Evolutionary conservation across 2,113 vertebrate species (phyloP).

Genomic region (Pionites leucogaster): DNA sequence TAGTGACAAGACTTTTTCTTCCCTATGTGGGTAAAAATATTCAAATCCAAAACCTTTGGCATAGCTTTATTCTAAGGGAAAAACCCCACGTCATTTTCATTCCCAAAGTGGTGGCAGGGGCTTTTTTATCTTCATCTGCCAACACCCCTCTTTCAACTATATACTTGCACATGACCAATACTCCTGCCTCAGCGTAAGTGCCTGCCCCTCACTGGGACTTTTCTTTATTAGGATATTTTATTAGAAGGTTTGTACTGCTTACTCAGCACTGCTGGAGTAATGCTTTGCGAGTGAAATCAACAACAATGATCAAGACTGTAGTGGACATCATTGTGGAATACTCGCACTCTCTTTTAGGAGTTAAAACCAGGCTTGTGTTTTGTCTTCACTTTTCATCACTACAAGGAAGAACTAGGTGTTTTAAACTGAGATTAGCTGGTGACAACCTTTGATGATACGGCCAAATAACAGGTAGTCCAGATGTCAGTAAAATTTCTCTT

Average conservation of each 20-base stretch:
- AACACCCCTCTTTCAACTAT: not conserved
- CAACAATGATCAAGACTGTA: not conserved
- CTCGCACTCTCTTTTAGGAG: not conserved
- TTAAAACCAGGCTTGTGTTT: not conserved
- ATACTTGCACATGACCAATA: not conserved
- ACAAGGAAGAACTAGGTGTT: not conserved
- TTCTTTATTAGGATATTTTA: slow-evolving; percentile 8
- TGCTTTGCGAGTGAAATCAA: not conserved
- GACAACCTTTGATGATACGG: not conserved
- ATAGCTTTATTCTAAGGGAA: not conserved
- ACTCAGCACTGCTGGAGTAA: not conserved
- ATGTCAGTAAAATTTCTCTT: not conserved
- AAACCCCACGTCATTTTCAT: not conserved
- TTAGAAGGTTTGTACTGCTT: not conserved
- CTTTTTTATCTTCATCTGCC: slow-evolving; percentile 7
- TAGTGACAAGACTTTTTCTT: not conserved
- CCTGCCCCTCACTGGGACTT: slow-evolving; percentile 6
- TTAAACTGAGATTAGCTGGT: not conserved
- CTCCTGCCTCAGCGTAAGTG: not conserved
- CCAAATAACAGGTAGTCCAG: not conserved
- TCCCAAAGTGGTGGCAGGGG: not conserved
- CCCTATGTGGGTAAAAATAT: not conserved
- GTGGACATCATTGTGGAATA: not conserved
- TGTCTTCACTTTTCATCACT: not conserved
- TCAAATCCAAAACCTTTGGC: not conserved